Evolutionary conservation across 2,113 vertebrate genomes (phyloP), one percentile per base, ranked within the genome.

Genomic region (Xenopus borealis): DNA sequence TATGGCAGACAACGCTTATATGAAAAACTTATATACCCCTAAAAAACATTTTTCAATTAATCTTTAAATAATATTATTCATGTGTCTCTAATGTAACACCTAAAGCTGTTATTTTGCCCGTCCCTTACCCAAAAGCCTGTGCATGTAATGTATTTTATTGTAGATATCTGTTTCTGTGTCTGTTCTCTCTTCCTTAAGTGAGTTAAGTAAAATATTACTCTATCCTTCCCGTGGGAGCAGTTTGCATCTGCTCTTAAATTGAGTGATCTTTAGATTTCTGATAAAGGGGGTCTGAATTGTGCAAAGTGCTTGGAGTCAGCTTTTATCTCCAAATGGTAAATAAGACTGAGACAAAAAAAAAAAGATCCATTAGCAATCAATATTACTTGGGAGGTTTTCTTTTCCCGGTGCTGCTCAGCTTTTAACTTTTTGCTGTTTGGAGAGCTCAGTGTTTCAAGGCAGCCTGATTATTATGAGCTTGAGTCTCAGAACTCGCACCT

Each of bases 231-330:
- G 1, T 7, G 82, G 83, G 85, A 84, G 83, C 69, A 81, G 83
- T 86, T 85, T 81, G 79, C 83, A 67, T 80, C 81, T 80, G 81
- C 83, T 85, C 80, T 83, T 86, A 84, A 87, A 87, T 83, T 86
- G 85, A 85, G 84, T 81, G 82, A 87, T 85, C 82, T 81, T 85
- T 30, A 80, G 80, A 79, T 86, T 85, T 76, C 85, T 85, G 84
- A 82, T 73, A 50, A 11, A 74, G 80, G 14, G 79, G 14, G 78
- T 81, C 64, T 71, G 84, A 79, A 81, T 64, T 80, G 72, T 79
- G 79, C 85, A 87, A 81, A 87, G 83, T 86, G 83, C 85, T 83
- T 73, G 14, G 78, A 83, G 82, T 47, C 74, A 71, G 81, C 83
- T 85, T 82, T 86, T 70, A 82, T 80, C 82, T 78, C 81, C 79